phyloP scores from a whole-genome alignment of 2,113 vertebrate genomes.

The Paratilapia polleni region DNA sequence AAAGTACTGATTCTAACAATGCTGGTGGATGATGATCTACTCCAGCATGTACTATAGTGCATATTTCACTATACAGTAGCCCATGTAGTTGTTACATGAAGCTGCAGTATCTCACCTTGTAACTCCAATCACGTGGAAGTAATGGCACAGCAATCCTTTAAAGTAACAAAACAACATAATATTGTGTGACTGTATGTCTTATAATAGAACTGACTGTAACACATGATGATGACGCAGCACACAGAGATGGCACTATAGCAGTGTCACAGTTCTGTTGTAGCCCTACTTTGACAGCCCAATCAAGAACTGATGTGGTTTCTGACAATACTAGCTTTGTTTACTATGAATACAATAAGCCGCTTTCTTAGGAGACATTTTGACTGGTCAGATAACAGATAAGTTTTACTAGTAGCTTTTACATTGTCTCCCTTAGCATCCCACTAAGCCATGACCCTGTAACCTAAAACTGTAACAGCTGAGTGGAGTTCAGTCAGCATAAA shows the following conservation, averaged over 20 bases:
- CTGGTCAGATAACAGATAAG: neutral
- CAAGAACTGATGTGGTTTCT: neutral
- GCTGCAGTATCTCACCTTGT: neutral
- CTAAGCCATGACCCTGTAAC: neutral
- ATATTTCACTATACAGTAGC: neutral
- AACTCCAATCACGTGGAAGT: neutral
- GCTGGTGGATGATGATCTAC: neutral
- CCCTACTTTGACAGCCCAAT: neutral
- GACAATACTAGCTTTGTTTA: conserved; percentile 9
- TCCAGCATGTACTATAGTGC: neutral
- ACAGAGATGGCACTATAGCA: neutral
- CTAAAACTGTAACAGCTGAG: neutral
- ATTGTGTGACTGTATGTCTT: neutral
- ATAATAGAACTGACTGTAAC: too few relatives aligned
- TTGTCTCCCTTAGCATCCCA: neutral
- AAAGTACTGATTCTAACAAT: neutral
- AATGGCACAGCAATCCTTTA: neutral
- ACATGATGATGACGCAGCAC: too few relatives aligned
- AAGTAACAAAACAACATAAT: neutral
- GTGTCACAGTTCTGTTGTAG: neutral
- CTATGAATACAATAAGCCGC: neutral
- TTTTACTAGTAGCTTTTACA: neutral
- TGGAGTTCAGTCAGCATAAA: neutral
- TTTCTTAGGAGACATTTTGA: neutral
- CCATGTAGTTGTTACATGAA: too few relatives aligned